Conservation (phyloP, 2,797 vertebrate species). For the Ispidina picta region DNA sequence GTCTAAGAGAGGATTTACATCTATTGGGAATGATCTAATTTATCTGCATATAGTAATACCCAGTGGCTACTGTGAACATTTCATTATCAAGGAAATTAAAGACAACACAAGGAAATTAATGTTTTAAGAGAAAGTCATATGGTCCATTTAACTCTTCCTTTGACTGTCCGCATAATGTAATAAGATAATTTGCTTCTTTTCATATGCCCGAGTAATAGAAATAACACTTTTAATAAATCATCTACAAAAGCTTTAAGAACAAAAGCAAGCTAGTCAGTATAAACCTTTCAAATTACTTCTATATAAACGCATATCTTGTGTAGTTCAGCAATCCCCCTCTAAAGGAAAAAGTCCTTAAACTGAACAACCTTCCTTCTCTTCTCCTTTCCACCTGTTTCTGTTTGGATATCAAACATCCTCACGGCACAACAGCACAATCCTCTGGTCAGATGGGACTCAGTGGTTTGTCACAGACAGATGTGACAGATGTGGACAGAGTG, state of each 20-base stretch:
- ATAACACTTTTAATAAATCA: conserved; percentile 57
- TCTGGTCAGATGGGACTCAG: not conserved
- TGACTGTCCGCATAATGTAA: conserved; percentile 40
- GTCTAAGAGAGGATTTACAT: conserved; percentile 46
- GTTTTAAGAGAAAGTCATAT: conserved; percentile 41
- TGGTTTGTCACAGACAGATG: not conserved
- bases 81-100: conserved; percentile 72
- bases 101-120: conserved; percentile 65
- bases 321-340: not conserved
- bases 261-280: not conserved
- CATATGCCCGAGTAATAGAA: conserved; percentile 22
- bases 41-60: conserved; percentile 58
- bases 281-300: conserved; percentile 10
- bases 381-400: not conserved
- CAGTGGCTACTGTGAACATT: conserved; percentile 59
- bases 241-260: conserved; percentile 12
- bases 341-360: not conserved
- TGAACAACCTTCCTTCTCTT: not conserved
- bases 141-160: conserved; percentile 67
- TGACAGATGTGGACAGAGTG: not conserved
- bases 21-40: conserved; percentile 66
- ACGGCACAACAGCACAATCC: not conserved
- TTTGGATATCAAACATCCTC: not conserved
- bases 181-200: conserved; percentile 61
- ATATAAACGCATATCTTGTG: not conserved